Conservation (phyloP, 2,797 vertebrate genomes). For the Telmatherina bonti region DNA sequence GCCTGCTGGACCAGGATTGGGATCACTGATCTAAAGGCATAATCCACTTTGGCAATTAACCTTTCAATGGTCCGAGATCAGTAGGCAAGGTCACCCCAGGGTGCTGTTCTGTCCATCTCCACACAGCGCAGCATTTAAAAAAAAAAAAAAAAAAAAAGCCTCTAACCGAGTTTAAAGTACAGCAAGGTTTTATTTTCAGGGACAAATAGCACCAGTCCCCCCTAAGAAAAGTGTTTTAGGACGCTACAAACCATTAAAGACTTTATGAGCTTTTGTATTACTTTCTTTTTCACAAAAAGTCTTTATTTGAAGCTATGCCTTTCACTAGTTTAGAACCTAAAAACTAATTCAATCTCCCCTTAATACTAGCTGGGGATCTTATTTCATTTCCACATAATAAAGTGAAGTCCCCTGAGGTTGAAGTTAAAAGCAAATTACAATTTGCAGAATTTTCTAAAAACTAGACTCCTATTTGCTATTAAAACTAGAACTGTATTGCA, state of each 20-base stretch:
- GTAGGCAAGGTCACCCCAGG: conserved; percentile 84
- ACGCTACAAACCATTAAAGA: conserved; percentile 10
- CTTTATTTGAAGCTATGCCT: not conserved
- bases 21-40: conserved; percentile 79
- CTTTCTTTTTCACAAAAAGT: not conserved
- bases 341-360: conserved; percentile 3
- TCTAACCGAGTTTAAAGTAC: conserved; percentile 56
- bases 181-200: conserved; percentile 39
- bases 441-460: conserved; percentile 2
- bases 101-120: conserved; percentile 73
- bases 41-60: conserved; percentile 87
- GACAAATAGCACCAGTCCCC: conserved; percentile 30
- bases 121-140: conserved; percentile 65
- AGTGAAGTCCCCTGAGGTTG: conserved; percentile 16
- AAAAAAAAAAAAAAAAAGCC: conserved; percentile 18
- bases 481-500: not conserved
- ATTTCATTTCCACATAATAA: conserved; percentile 9
- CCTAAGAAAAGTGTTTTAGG: conserved; percentile 19
- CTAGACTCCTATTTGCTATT: not conserved
- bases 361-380: not conserved
- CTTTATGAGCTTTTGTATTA: not conserved
- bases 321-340: not conserved
- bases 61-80: conserved; percentile 83
- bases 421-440: conserved; percentile 5
- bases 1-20: conserved; percentile 69